Evolutionary conservation across 2,113 vertebrate genomes (phyloP), one percentile per base, ranked within the genome.

Genomic region (Neogobius melanostomus): DNA sequence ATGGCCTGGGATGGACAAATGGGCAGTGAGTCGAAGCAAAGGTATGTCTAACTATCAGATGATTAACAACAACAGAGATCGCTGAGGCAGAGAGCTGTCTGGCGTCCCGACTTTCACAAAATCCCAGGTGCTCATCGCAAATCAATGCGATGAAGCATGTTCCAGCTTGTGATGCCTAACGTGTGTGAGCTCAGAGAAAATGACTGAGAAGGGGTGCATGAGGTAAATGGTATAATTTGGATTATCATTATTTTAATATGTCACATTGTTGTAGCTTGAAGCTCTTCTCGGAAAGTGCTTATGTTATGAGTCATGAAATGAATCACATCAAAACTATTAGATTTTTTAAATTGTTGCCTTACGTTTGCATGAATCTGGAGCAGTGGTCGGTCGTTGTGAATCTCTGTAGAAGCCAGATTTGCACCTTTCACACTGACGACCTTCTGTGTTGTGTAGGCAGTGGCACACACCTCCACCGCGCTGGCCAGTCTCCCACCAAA

Each of bases 401-500:
- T 98, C 93, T 0, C 96, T 92, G 93, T 94, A 95, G 94, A 97
- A 99, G 72, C 96, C 95, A 0, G 86, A 86, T 75, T 93, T 95
- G 87, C 98, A 99, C 72, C 72, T 92, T 75, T 99, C 92, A 86
- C 98, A 99, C 74, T 96, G 94, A 8, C 86, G 95, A 0, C 97
- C 98, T 45, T 95, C 94, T 0, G 97, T 99, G 89, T 98, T 95
- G 92, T 99, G 96, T 77, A 95, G 92, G 60, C 98, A 99, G 85
- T 93, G 90, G 1, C 98, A 99, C 78, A 97, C 69, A 0, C 98
- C 98, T 0, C 98, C 98, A 0, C 94, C 95, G n/a, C 85, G 94
- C 67, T 95, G 96, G 70, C 95, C 95, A 0, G 97, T 97, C 5
- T 91, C 94, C n/a, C 93, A 90, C 97, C 97, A 99, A 0, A 82